Evolutionary conservation across 1,140 invertebrate species (phyloP).

Genomic region (Pissodes strobi): DNA sequence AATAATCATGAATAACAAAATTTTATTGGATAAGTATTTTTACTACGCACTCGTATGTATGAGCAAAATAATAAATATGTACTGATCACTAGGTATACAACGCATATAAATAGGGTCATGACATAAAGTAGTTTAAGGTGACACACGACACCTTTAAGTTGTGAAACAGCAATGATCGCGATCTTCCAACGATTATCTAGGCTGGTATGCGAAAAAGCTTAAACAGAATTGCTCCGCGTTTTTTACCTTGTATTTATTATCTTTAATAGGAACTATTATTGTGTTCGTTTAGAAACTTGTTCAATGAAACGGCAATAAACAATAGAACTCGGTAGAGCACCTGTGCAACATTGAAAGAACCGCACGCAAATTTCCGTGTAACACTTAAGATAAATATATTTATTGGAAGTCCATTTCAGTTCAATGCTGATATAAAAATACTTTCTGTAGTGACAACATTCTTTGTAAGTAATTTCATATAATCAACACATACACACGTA

Average conservation of each 20-base stretch:
- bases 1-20: no score
- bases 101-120: no score
- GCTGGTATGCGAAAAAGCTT: slow-evolving; percentile 37
- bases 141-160: slow-evolving; percentile 15
- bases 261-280: slow-evolving; percentile 42
- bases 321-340: slow-evolving; percentile 21
- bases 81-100: no score
- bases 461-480: slow-evolving; percentile 5
- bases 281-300: slow-evolving; percentile 38
- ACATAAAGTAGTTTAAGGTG: no score
- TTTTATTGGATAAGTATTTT: no score
- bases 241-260: slow-evolving; percentile 44
- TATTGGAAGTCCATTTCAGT: slow-evolving; percentile 27
- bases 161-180: slow-evolving; percentile 11
- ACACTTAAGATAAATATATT: slow-evolving; percentile 27
- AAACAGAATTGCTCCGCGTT: slow-evolving; percentile 30
- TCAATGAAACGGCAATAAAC: slow-evolving; percentile 40
- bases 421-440: slow-evolving; percentile 24
- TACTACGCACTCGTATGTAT: no score
- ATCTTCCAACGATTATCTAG: slow-evolving; percentile 33
- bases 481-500: slow-evolving; percentile 29
- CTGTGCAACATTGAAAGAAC: slow-evolving; percentile 29
- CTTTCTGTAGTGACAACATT: slow-evolving; percentile 14
- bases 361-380: slow-evolving; percentile 33
- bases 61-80: no score